phyloP scores from a whole-genome alignment of 2,797 vertebrate species.

The Danio choprae region DNA sequence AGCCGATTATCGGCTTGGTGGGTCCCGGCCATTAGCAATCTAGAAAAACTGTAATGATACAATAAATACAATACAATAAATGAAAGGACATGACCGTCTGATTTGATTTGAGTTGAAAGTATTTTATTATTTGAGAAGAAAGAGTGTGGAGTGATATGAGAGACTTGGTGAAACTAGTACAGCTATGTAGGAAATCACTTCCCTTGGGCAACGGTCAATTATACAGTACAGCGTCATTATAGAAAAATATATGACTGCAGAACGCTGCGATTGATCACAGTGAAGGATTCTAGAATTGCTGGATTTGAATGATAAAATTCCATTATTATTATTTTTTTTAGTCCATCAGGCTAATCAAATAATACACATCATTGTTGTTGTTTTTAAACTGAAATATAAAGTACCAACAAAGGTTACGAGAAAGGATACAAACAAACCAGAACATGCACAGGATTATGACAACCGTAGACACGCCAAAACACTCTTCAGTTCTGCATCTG shows the following conservation, averaged over 20 bases:
- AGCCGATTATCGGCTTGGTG: too few relatives aligned
- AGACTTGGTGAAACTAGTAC: constrained; percentile 1
- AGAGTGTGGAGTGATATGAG: not conserved
- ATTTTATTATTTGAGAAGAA: constrained; percentile 19
- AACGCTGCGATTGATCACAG: not conserved
- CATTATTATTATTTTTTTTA: not conserved
- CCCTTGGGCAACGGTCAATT: not conserved
- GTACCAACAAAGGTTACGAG: not conserved
- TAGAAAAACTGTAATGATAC: too few relatives aligned
- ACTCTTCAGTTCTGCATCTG: constrained; percentile 21
- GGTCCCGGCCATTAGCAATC: too few relatives aligned
- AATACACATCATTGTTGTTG: not conserved
- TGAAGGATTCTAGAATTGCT: not conserved
- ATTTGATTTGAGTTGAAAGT: not conserved
- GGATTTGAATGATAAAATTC: not conserved
- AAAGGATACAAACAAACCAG: not conserved
- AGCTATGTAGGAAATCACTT: not conserved
- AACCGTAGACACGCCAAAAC: not conserved
- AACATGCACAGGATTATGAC: constrained; percentile 12
- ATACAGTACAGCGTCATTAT: not conserved
- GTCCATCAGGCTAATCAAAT: constrained; percentile 11
- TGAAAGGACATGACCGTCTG: not conserved
- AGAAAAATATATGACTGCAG: constrained; percentile 35
- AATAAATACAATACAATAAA: not conserved
- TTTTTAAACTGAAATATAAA: not conserved